Conservation (phyloP, 1,140 invertebrate species). For the Atta cephalotes region DNA sequence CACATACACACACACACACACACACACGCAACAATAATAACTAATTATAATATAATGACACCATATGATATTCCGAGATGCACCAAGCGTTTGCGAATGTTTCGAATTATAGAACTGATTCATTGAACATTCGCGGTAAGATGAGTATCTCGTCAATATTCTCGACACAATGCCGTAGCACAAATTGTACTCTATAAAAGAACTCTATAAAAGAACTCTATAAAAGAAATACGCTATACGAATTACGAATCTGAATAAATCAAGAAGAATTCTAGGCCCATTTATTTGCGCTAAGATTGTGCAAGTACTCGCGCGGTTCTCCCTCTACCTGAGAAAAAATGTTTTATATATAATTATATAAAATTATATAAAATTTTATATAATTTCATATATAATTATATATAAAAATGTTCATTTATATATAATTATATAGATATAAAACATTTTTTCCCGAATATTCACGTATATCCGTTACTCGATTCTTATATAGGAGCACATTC, state of each 20-base stretch:
- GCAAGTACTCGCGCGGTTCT: slow-evolving; percentile 8
- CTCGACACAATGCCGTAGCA: slow-evolving; percentile 21
- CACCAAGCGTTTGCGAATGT: background rate
- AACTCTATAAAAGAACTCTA: slow-evolving; percentile 29
- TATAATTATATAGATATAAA: too few relatives aligned
- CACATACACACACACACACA: background rate
- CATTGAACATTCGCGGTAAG: background rate
- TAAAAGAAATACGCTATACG: slow-evolving; percentile 2
- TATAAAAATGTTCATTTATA: too few relatives aligned
- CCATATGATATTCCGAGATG: slow-evolving; percentile 20
- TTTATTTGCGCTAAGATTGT: slow-evolving; percentile 21
- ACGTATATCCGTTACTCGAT: background rate
- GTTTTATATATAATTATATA: too few relatives aligned
- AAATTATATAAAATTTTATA: too few relatives aligned
- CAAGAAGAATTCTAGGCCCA: slow-evolving; percentile 19
- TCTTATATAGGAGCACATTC: background rate
- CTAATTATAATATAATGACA: slow-evolving; percentile 32
- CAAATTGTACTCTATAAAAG: slow-evolving; percentile 30
- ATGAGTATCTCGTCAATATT: background rate
- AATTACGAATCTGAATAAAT: slow-evolving; percentile 13
- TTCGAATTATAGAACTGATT: background rate
- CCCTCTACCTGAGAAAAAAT: too few relatives aligned
- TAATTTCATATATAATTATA: too few relatives aligned
- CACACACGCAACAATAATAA: slow-evolving; percentile 34
- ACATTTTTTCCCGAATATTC: background rate